phyloP scores from a whole-genome alignment of 2,888 invertebrate species.

The Camptogramma bilineatum region DNA sequence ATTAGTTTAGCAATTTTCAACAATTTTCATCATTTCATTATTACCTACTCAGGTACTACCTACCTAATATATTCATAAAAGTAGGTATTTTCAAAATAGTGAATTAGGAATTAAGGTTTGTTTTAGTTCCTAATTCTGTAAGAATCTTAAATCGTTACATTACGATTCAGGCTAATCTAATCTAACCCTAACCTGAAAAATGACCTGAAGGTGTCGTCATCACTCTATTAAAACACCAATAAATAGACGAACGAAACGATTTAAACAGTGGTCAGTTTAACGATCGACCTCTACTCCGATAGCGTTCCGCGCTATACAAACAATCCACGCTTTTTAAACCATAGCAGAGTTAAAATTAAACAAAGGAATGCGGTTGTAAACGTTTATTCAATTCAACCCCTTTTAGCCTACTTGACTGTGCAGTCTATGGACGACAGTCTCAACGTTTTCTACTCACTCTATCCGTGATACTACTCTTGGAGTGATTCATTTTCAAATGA shows the following conservation, averaged over 20 bases:
- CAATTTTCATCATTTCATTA: too few species aligned
- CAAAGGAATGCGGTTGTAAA: slow-evolving; percentile 31
- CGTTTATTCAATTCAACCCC: slow-evolving; percentile 22
- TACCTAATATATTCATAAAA: too few species aligned
- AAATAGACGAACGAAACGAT: slow-evolving; percentile 55
- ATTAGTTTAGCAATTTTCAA: too few species aligned
- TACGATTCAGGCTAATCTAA: background rate
- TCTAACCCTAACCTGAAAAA: slow-evolving; percentile 25
- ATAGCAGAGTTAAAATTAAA: slow-evolving; percentile 30
- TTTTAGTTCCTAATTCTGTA: too few species aligned
- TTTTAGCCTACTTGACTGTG: background rate
- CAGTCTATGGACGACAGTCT: background rate
- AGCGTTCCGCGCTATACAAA: slow-evolving; percentile 35
- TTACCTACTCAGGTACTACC: too few species aligned
- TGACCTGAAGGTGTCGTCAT: slow-evolving; percentile 41
- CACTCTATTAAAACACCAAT: slow-evolving; percentile 53
- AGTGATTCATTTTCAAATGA: slow-evolving; percentile 28
- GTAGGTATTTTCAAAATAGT: too few species aligned
- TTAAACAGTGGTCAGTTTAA: slow-evolving; percentile 65
- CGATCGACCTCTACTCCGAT: slow-evolving; percentile 53
- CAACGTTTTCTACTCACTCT: background rate
- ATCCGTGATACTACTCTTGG: background rate
- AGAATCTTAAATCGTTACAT: background rate
- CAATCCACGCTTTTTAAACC: slow-evolving; percentile 36
- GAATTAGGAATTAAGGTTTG: too few species aligned